Evolutionary conservation across 2,113 vertebrate genomes (phyloP).

Genomic region (Bungarus multicinctus): DNA sequence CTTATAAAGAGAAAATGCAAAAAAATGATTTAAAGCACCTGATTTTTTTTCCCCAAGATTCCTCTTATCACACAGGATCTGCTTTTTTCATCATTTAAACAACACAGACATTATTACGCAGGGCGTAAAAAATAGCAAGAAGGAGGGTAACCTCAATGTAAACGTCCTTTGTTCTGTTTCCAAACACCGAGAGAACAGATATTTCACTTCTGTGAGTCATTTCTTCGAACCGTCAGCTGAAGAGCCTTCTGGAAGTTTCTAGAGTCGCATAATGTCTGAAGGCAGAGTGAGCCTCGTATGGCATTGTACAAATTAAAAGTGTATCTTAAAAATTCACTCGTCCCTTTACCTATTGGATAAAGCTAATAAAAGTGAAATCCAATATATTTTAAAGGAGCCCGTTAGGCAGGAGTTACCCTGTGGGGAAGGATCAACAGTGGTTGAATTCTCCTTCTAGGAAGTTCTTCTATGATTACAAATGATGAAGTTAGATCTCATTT

Average conservation of each 20-base stretch:
- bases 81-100: conserved; percentile 23
- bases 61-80: conserved; percentile 18
- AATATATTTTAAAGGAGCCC: neutral
- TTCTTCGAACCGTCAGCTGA: neutral
- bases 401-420: neutral
- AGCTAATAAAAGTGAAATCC: neutral
- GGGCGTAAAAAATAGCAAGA: no score
- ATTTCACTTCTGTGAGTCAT: neutral
- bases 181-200: neutral
- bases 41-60: conserved; percentile 34
- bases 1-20: conserved; percentile 55
- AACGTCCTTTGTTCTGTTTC: neutral
- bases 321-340: neutral
- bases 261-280: neutral
- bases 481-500: neutral
- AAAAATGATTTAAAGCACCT: conserved; percentile 35
- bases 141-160: conserved; percentile 12
- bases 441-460: neutral
- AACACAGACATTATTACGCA: neutral
- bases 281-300: neutral
- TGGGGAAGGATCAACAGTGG: neutral
- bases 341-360: neutral
- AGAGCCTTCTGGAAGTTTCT: neutral
- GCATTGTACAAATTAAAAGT: neutral
- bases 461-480: neutral